phyloP scores from a whole-genome alignment of 2,113 vertebrate genomes.

The Vidua chalybeata region DNA sequence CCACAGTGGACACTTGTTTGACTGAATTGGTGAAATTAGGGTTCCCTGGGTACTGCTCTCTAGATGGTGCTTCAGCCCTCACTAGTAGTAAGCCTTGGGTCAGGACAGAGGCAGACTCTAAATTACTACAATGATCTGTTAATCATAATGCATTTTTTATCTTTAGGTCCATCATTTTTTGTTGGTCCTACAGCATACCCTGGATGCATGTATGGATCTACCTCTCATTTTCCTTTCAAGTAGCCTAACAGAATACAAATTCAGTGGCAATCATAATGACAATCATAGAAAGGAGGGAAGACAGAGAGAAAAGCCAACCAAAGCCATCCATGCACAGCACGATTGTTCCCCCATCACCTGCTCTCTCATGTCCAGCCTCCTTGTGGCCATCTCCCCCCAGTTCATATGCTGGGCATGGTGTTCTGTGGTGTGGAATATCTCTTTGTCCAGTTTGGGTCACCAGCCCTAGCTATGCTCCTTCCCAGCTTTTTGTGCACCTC shows the following conservation, averaged over 20 bases:
- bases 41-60: neutral
- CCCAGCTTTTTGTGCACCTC: neutral
- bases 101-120: neutral
- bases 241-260: neutral
- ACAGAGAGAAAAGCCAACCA: neutral
- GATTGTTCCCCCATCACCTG: neutral
- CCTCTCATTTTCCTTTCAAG: rapidly evolving
- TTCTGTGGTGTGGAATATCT: neutral
- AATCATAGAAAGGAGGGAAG: neutral
- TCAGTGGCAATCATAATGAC: neutral
- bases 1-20: neutral
- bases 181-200: rapidly evolving
- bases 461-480: neutral
- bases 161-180: rapidly evolving
- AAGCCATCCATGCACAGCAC: neutral
- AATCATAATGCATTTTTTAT: neutral
- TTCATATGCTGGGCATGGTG: neutral
- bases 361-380: neutral
- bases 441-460: neutral
- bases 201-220: rapidly evolving
- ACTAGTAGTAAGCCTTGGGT: rapidly evolving
- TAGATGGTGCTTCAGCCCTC: neutral
- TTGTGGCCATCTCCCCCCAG: neutral
- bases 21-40: neutral
- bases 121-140: neutral